Base-by-base conservation (phyloP, 2,888 invertebrate genomes). In the Smittia aterrima region DNA sequence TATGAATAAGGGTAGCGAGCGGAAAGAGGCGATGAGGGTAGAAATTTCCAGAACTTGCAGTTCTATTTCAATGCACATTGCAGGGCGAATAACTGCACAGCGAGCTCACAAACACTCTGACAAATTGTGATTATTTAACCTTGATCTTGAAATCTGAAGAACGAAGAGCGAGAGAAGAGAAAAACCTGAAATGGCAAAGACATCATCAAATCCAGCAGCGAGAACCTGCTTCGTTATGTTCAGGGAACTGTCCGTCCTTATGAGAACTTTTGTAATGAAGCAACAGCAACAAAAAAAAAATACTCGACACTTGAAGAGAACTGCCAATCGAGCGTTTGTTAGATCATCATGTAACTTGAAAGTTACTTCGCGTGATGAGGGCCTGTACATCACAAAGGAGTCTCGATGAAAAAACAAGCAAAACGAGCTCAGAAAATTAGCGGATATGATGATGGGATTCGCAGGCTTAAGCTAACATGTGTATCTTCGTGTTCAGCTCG, bases 31-130 rank as follows among this genome's bases (percentile, higher is more conserved):
- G 11, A 22, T 9, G 20, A 7, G 62, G 62, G 62, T 62, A 16
- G 22, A 62, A 62, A 62, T 22, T 20, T 62, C 62, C 62, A 62
- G 62, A 62, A 47, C 47, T 47, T 47, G 13, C 47, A 47, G 13
- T 47, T 47, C 47, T n/a, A 47, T 16, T 47, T 47, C n/a, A n/a
- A n/a, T 47, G 47, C 47, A 47, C 16, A 47, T 47, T 47, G 47
- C 47, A 47, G 13, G 32, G 32, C 32, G 32, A 32, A 32, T 32
- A 32, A 32, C 32, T 32, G 47, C 47, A 47, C n/a, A 47, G 16
- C 47, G 47, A 16, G 47, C 47, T 2, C 13, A 3, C 16, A 11
- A 6, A n/a, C 47, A 47, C 47, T 6, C 47, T 11, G 3, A 16
- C 9, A 47, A 2, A 16, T 47, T 47, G 32, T 9, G 32, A 32